These are phyloP conservation scores for Smittia sp. DNA, from an alignment of 2,888 invertebrate species.

Conservation along the genomic window DNA sequence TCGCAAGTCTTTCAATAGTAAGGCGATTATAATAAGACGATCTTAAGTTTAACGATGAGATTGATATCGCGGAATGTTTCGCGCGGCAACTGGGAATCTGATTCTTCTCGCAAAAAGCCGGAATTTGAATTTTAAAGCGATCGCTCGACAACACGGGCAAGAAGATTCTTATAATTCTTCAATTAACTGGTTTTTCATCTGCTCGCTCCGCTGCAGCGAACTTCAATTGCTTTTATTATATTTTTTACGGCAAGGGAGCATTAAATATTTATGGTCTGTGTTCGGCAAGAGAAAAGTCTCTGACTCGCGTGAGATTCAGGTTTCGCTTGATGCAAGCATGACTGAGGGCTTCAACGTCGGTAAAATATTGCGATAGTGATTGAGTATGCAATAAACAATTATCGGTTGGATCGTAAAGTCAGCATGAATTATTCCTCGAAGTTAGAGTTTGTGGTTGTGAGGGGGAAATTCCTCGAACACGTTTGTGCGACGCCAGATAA, in stretches of 20 bases:
- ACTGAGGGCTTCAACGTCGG: too few species aligned
- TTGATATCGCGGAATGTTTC: neutral
- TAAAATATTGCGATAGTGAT: too few species aligned
- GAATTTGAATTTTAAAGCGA: too few species aligned
- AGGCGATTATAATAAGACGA: slow-evolving; percentile 8
- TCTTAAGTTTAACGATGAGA: neutral
- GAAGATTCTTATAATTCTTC: neutral
- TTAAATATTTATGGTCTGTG: slow-evolving; percentile 26
- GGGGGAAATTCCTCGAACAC: too few species aligned
- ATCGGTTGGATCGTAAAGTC: too few species aligned
- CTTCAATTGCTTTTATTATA: slow-evolving; percentile 1
- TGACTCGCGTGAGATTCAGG: too few species aligned
- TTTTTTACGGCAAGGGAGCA: slow-evolving; percentile 1
- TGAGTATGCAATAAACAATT: too few species aligned
- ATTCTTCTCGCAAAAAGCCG: too few species aligned
- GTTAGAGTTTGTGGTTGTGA: too few species aligned
- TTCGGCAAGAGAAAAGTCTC: neutral
- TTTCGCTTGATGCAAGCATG: too few species aligned
- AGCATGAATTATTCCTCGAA: too few species aligned
- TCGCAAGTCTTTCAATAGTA: neutral
- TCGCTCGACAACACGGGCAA: neutral
- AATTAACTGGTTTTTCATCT: slow-evolving; percentile 12
- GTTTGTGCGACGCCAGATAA: too few species aligned
- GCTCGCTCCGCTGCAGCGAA: neutral
- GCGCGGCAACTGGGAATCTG: neutral